phyloP scores from a whole-genome alignment of 2,113 vertebrate genomes.

The Pampusana beccarii region DNA sequence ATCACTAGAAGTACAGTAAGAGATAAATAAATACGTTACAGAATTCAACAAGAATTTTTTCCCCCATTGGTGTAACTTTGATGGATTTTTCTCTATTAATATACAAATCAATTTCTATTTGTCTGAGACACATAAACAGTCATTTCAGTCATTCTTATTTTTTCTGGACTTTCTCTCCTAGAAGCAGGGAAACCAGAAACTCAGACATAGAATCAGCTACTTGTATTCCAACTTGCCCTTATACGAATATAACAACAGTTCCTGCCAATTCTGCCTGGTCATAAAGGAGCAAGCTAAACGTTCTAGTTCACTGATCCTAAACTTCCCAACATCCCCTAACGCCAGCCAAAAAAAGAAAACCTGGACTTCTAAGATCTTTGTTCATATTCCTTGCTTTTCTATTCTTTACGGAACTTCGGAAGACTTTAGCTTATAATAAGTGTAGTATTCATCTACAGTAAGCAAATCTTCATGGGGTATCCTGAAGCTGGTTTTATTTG shows the following conservation, averaged over 20 bases:
- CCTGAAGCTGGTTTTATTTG: neutral
- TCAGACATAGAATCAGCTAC: neutral
- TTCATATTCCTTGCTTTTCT: neutral
- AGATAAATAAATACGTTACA: neutral
- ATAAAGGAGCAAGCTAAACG: neutral
- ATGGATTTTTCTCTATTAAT: neutral
- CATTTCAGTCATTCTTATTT: neutral
- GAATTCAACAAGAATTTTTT: neutral
- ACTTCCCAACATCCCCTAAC: neutral
- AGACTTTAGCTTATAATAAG: neutral
- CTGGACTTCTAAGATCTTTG: neutral
- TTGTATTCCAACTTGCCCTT: rapidly evolving
- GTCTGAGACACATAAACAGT: neutral
- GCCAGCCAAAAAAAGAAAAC: neutral
- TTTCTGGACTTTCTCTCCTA: neutral
- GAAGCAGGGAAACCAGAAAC: neutral
- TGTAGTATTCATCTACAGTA: neutral
- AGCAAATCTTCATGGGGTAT: neutral
- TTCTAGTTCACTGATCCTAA: neutral
- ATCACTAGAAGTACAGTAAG: neutral
- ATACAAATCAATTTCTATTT: neutral
- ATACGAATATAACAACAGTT: neutral
- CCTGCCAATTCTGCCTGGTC: neutral
- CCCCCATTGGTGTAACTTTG: neutral
- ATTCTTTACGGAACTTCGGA: neutral